Evolutionary conservation across 2,113 vertebrate genomes (phyloP).

Genomic region (Pipra filicauda): DNA sequence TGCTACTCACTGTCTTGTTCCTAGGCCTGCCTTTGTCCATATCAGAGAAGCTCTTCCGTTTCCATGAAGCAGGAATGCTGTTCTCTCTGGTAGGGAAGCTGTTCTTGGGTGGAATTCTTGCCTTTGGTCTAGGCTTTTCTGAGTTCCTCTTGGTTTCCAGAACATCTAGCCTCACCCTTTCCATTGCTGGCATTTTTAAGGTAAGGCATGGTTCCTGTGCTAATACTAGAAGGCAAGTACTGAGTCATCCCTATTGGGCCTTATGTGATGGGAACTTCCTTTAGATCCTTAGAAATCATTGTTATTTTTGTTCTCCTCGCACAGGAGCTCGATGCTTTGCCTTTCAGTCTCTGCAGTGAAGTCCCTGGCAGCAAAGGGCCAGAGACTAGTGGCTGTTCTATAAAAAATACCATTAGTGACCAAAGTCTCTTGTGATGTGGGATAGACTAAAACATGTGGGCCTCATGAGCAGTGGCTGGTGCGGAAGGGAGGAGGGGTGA

Average conservation of each 20-base stretch:
- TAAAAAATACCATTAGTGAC: neutral
- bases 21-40: conserved; percentile 85
- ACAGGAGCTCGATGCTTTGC: neutral
- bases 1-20: neutral
- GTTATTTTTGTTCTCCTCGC: neutral
- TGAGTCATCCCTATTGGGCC: neutral
- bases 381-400: neutral
- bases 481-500: neutral
- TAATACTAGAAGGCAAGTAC: neutral
- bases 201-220: conserved; percentile 65
- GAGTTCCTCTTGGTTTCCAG: conserved; percentile 94
- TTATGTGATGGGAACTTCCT: neutral
- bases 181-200: conserved; percentile 96
- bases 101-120: conserved; percentile 83
- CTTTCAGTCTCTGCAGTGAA: neutral
- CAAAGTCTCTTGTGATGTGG: neutral
- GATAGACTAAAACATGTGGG: neutral
- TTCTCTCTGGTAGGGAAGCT: conserved; percentile 79
- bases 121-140: conserved; percentile 93
- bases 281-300: neutral
- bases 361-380: neutral
- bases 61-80: conserved; percentile 78
- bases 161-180: conserved; percentile 93
- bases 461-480: neutral
- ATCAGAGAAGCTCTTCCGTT: conserved; percentile 87